A percentile compares a stretch with the other conserved stretches of the same genome.
These are phyloP conservation scores for Cosmia trapezina DNA, from an alignment of 2,888 invertebrate genomes.

Conservation along the genomic window DNA sequence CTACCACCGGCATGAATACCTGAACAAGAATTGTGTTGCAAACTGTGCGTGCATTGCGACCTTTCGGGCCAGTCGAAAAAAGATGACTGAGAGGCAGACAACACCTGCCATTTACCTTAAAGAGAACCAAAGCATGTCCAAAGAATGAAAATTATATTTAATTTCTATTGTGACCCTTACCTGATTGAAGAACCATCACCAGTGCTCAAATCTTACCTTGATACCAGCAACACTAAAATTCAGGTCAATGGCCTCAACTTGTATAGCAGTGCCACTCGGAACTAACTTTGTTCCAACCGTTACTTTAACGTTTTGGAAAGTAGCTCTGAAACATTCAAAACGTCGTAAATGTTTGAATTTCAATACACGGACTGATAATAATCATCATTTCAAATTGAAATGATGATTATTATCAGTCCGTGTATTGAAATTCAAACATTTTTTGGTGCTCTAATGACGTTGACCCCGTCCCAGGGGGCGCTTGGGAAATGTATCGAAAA, in stretches of 20 bases:
- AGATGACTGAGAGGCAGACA: not conserved
- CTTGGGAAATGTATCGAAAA: not conserved
- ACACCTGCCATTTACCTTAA: not conserved
- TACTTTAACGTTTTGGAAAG: constrained; percentile 44
- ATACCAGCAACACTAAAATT: constrained; percentile 62
- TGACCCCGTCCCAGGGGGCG: no score
- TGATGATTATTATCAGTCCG: no score
- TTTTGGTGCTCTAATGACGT: not conserved
- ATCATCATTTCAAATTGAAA: no score
- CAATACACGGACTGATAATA: not conserved
- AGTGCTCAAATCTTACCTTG: constrained; percentile 52
- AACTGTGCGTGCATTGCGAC: not conserved
- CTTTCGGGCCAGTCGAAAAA: no score
- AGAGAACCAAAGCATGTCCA: not conserved
- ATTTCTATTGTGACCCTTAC: not conserved
- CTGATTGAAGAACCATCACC: not conserved
- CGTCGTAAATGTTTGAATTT: not conserved
- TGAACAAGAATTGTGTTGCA: not conserved
- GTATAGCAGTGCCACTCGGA: constrained; percentile 17
- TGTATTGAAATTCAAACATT: not conserved
- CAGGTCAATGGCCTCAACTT: constrained; percentile 42
- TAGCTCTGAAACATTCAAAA: constrained; percentile 46
- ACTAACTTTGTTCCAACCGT: constrained; percentile 30
- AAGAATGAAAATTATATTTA: not conserved
- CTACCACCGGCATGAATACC: not conserved